A percentile compares a stretch with the other conserved stretches of the same genome.
These are phyloP conservation scores for Brenthis ino DNA, from an alignment of 2,888 invertebrate genomes.

Conservation along the genomic window DNA sequence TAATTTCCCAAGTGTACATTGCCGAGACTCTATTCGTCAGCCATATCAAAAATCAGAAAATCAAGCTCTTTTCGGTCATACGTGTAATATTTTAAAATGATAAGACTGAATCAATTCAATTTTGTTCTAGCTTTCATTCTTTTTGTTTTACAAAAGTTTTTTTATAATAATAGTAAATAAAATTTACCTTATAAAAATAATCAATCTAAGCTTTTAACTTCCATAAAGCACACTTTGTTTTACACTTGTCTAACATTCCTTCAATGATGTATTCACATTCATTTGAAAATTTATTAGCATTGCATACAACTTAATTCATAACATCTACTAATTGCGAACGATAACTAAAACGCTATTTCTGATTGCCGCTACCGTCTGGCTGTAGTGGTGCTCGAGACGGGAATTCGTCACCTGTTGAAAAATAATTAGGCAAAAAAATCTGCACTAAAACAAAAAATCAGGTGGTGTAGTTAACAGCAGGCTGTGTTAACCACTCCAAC, in stretches of 20 bases:
- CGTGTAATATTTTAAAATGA: conserved; percentile 16
- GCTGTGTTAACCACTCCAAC: conserved; percentile 69
- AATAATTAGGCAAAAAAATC: conserved; percentile 83
- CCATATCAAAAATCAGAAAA: conserved; percentile 61
- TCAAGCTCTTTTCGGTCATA: conserved; percentile 40
- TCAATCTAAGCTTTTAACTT: background rate
- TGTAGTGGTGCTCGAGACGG: conserved; percentile 76
- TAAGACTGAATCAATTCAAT: conserved; percentile 1
- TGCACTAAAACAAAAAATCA: conserved; percentile 76
- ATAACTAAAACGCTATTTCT: conserved; percentile 64
- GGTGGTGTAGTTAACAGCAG: conserved; percentile 68
- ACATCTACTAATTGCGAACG: conserved; percentile 74
- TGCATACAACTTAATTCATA: conserved; percentile 44
- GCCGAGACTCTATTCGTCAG: conserved; percentile 67
- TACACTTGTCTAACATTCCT: background rate
- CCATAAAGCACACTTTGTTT: background rate
- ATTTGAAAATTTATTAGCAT: conserved; percentile 30
- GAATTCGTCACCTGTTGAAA: conserved; percentile 81
- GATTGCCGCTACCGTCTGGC: conserved; percentile 66
- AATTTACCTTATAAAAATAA: no score
- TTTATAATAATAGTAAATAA: no score
- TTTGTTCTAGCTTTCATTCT: background rate
- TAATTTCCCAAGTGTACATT: conserved; percentile 78
- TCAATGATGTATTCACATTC: conserved; percentile 26
- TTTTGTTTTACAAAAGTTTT: no score